These are phyloP conservation scores for Crocidura indochinensis DNA, from an alignment of 2,797 vertebrate genomes.

Conservation along the genomic window DNA sequence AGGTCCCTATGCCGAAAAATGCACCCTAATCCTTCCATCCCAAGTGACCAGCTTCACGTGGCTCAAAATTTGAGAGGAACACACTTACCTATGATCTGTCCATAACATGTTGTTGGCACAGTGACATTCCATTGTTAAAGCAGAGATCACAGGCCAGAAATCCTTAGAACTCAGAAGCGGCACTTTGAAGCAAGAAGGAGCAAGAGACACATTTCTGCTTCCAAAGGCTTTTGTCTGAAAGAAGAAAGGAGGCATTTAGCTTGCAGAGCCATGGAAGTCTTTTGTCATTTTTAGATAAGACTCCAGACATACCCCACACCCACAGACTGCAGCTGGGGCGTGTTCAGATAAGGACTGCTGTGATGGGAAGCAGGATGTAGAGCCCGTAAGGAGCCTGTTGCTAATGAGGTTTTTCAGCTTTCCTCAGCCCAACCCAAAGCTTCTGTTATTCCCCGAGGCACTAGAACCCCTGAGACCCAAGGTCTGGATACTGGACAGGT, in stretches of 20 bases:
- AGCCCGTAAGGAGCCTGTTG: not conserved
- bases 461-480: no score
- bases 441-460: not conserved
- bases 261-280: not conserved
- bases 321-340: not conserved
- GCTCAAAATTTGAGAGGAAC: not conserved
- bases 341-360: not conserved
- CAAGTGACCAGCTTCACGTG: not conserved
- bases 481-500: no score
- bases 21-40: not conserved
- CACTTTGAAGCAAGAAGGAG: not conserved
- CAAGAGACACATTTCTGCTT: slow-evolving; percentile 12
- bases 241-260: slow-evolving; percentile 45
- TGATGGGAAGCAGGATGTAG: not conserved
- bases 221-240: slow-evolving; percentile 41
- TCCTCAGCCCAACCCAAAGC: not conserved
- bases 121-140: not conserved
- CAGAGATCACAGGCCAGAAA: not conserved
- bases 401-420: not conserved
- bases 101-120: not conserved
- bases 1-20: no score
- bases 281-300: slow-evolving; percentile 68
- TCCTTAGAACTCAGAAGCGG: not conserved
- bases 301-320: slow-evolving; percentile 1
- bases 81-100: not conserved